phyloP scores from a whole-genome alignment of 2,888 invertebrate genomes.

The Trichacis sp. region DNA sequence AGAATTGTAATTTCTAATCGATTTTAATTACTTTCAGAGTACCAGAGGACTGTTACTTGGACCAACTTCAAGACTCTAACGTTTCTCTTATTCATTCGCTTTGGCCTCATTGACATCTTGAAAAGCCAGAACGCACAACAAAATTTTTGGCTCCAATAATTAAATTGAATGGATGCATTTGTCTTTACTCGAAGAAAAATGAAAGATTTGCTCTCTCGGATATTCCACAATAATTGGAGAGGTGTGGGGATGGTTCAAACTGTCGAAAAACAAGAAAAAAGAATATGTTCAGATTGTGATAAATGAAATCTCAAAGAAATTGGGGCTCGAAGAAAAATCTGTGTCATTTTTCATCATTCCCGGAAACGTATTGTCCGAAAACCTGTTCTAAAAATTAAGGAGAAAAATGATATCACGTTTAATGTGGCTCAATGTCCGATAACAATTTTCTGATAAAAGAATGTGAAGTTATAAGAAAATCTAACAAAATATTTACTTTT shows the following conservation, averaged over 20 bases:
- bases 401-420: background rate
- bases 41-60: slow-evolving; percentile 60
- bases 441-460: too few species aligned
- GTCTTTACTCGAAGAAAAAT: slow-evolving; percentile 61
- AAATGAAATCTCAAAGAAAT: slow-evolving; percentile 57
- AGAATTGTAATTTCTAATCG: too few species aligned
- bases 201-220: slow-evolving; percentile 63
- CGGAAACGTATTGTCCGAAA: slow-evolving; percentile 59
- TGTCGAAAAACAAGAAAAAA: slow-evolving; percentile 57
- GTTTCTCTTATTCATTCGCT: slow-evolving; percentile 54
- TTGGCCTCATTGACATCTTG: slow-evolving; percentile 61
- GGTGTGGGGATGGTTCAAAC: slow-evolving; percentile 64
- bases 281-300: slow-evolving; percentile 64
- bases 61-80: slow-evolving; percentile 52
- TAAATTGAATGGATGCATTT: slow-evolving; percentile 61
- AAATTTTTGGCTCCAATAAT: slow-evolving; percentile 56
- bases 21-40: slow-evolving; percentile 48
- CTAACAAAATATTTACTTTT: too few species aligned
- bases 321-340: slow-evolving; percentile 58
- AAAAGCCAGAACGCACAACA: slow-evolving; percentile 47
- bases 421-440: background rate
- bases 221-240: slow-evolving; percentile 58
- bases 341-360: slow-evolving; percentile 55
- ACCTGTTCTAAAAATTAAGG: slow-evolving; percentile 50
- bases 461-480: too few species aligned